These are phyloP conservation scores for Danio jaintianensis DNA, from an alignment of 2,797 vertebrate species.

Conservation along the genomic window DNA sequence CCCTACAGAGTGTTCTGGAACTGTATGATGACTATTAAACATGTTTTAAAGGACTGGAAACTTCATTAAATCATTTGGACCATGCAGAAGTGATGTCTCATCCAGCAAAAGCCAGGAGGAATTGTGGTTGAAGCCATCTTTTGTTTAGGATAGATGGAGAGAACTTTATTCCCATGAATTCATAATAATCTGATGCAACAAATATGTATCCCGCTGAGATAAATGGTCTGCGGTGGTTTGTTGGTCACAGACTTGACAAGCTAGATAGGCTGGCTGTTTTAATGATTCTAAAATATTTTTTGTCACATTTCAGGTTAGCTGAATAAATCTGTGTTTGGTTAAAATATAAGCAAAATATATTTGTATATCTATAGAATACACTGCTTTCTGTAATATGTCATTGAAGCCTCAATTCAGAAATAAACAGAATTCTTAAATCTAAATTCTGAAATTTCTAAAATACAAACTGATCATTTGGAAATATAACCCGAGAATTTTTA, in stretches of 20 bases:
- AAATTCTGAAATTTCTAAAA: too few relatives aligned
- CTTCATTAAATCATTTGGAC: slow-evolving; percentile 15
- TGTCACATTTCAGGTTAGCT: not conserved
- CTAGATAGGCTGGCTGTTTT: not conserved
- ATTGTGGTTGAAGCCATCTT: not conserved
- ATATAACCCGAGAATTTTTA: too few relatives aligned
- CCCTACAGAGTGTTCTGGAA: slow-evolving; percentile 15
- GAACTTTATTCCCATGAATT: slow-evolving; percentile 1
- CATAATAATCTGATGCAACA: not conserved
- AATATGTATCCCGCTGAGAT: not conserved
- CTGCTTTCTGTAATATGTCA: too few relatives aligned
- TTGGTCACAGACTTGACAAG: not conserved
- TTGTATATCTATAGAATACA: too few relatives aligned
- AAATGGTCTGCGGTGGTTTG: not conserved
- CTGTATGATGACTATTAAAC: slow-evolving; percentile 23
- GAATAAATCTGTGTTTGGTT: too few relatives aligned
- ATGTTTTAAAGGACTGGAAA: slow-evolving; percentile 16
- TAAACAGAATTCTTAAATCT: too few relatives aligned
- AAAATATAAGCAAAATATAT: too few relatives aligned
- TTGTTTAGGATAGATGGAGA: slow-evolving; percentile 17
- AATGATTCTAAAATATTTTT: not conserved
- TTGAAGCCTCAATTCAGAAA: too few relatives aligned
- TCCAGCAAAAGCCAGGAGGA: not conserved
- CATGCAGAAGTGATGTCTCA: not conserved
- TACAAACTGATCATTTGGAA: too few relatives aligned